These are phyloP conservation scores for Cataglyphis hispanica DNA, from an alignment of 1,140 invertebrate species.

Conservation along the genomic window DNA sequence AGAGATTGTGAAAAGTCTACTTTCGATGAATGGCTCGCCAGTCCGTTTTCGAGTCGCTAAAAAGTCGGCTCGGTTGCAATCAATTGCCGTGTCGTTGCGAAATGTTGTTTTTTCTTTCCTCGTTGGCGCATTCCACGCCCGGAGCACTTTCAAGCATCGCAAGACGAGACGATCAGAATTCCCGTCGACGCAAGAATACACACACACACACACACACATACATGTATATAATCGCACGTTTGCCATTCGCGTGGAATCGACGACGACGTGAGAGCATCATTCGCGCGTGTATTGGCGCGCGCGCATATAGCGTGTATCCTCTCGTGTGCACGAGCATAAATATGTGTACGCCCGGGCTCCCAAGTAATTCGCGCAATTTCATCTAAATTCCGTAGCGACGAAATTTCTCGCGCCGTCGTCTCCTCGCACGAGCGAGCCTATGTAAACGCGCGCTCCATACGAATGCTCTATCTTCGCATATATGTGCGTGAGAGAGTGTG, in stretches of 20 bases:
- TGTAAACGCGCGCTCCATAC: slow-evolving; percentile 57
- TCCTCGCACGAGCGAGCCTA: slow-evolving; percentile 49
- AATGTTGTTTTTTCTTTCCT: slow-evolving; percentile 36
- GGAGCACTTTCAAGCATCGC: not conserved
- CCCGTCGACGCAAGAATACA: slow-evolving; percentile 45
- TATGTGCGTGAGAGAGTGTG: not conserved
- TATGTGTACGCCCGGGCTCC: slow-evolving; percentile 67
- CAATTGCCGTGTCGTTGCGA: not conserved
- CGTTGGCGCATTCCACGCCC: slow-evolving; percentile 32
- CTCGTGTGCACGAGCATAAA: slow-evolving; percentile 58
- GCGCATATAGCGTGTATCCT: slow-evolving; percentile 11
- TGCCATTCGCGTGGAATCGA: slow-evolving; percentile 11
- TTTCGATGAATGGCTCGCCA: not conserved
- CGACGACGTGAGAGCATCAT: slow-evolving; percentile 5
- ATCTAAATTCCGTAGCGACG: slow-evolving; percentile 84
- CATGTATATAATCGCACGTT: slow-evolving; percentile 14
- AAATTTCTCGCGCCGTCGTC: slow-evolving; percentile 79
- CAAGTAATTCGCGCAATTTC: slow-evolving; percentile 86
- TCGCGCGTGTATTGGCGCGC: not conserved
- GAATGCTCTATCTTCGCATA: slow-evolving; percentile 39
- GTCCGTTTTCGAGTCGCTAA: not conserved
- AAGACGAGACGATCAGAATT: slow-evolving; percentile 62
- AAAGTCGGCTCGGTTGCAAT: not conserved
- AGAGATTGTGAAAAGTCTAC: slow-evolving; percentile 29
- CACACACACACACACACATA: slow-evolving; percentile 35